Conservation (phyloP, 2,797 vertebrate species). For the Epinephelus coioides region DNA sequence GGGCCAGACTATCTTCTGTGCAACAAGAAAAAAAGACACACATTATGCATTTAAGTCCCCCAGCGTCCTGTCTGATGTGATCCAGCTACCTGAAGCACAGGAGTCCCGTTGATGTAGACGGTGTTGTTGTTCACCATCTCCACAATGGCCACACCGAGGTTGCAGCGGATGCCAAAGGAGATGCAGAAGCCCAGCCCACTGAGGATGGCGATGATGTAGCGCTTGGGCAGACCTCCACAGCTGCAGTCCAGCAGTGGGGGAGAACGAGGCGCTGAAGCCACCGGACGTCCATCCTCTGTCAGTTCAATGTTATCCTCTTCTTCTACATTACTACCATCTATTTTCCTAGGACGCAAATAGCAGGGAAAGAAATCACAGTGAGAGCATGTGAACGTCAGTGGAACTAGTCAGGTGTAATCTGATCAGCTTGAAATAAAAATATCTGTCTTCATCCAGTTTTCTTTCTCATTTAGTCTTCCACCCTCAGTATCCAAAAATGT, state of each 20-base stretch:
- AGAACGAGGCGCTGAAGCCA: constrained; percentile 68
- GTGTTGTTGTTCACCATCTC: constrained; percentile 99
- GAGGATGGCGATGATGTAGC: constrained; percentile 97
- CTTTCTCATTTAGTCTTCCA: not conserved
- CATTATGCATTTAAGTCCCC: not conserved
- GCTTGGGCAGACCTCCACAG: constrained; percentile 94
- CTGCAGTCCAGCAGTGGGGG: constrained; percentile 86
- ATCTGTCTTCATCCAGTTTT: not conserved
- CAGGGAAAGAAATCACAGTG: not conserved
- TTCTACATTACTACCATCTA: constrained; percentile 89
- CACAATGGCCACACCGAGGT: constrained; percentile 97
- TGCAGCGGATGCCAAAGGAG: constrained; percentile 98
- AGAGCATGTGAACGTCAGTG: not conserved
- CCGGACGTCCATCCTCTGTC: constrained; percentile 91
- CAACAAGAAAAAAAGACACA: not conserved
- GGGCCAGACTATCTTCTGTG: not conserved
- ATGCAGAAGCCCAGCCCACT: constrained; percentile 98
- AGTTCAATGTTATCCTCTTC: constrained; percentile 91
- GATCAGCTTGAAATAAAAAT: not conserved
- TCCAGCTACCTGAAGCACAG: constrained; percentile 90
- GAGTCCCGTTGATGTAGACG: constrained; percentile 92
- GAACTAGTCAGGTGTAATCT: not conserved
- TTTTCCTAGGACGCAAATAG: constrained; percentile 85
- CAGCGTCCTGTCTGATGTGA: not conserved
- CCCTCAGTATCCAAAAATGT: not conserved